A percentile compares a stretch with the other conserved stretches of the same genome.
These are phyloP conservation scores for Caenorhabditis uteleia DNA, from an alignment of 2,888 invertebrate species.

Conservation along the genomic window DNA sequence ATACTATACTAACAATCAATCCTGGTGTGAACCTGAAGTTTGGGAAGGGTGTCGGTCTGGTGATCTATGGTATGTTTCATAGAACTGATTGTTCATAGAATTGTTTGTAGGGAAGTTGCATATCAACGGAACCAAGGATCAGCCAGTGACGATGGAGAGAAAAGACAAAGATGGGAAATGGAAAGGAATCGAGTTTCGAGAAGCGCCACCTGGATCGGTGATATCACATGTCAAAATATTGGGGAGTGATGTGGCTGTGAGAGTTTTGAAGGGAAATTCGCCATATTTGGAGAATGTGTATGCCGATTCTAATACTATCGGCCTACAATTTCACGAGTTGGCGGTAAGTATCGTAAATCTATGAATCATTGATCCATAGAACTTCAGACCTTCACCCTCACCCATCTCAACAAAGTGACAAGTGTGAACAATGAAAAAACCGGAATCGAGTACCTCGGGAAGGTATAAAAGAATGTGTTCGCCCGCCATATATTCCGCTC, in stretches of 20 bases:
- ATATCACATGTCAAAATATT: slow-evolving; percentile 30
- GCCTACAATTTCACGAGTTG: slow-evolving; percentile 24
- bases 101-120: slow-evolving; percentile 15
- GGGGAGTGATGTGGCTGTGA: slow-evolving; percentile 28
- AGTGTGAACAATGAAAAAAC: slow-evolving; percentile 29
- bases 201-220: slow-evolving; percentile 6
- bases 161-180: slow-evolving; percentile 8
- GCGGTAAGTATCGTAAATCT: slow-evolving; percentile 22
- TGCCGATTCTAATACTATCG: slow-evolving; percentile 28
- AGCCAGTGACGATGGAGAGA: slow-evolving; percentile 32
- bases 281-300: slow-evolving; percentile 36
- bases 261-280: slow-evolving; percentile 12
- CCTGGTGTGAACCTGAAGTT: slow-evolving; percentile 17
- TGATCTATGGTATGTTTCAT: slow-evolving; percentile 11
- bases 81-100: too few relatives aligned
- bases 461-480: slow-evolving; percentile 38
- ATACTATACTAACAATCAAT: not conserved
- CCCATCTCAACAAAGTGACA: not conserved
- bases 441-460: slow-evolving; percentile 36
- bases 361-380: too few relatives aligned
- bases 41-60: slow-evolving; percentile 5
- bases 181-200: slow-evolving; percentile 31
- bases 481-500: too few relatives aligned
- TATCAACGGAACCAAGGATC: slow-evolving; percentile 18
- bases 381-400: too few relatives aligned